A percentile compares a stretch with the other conserved stretches of the same genome.
Conservation (phyloP, 2,888 invertebrate species). For the Anoplius nigerrimus region DNA sequence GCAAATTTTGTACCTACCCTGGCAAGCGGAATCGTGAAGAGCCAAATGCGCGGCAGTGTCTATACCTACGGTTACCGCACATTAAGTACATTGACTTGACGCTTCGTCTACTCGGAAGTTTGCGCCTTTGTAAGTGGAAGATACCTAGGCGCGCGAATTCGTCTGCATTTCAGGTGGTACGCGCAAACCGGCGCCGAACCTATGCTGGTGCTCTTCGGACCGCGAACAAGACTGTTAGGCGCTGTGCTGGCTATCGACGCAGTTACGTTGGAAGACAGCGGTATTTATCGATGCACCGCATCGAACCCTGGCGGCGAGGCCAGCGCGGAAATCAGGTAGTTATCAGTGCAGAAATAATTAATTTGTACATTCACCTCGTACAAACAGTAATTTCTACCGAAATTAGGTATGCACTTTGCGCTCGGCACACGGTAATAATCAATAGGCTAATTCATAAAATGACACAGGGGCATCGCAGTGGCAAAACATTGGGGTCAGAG, state of each 20-base stretch:
- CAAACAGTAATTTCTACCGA: background rate
- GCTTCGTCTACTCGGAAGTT: no score
- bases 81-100: no score
- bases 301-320: slow-evolving; percentile 84
- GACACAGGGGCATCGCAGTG: no score
- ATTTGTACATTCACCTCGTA: background rate
- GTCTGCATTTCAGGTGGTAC: slow-evolving; percentile 79
- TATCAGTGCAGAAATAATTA: background rate
- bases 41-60: no score
- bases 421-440: no score
- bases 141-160: no score
- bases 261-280: slow-evolving; percentile 83
- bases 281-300: slow-evolving; percentile 82
- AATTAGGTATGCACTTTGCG: background rate
- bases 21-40: no score
- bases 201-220: slow-evolving; percentile 80
- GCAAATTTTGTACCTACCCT: no score
- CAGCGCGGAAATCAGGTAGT: slow-evolving; percentile 80
- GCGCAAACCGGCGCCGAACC: slow-evolving; percentile 82
- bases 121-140: no score
- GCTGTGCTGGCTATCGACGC: slow-evolving; percentile 84
- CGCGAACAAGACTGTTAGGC: slow-evolving; percentile 81
- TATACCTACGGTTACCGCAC: no score
- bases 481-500: no score
- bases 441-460: no score